Base-by-base conservation (phyloP, 2,113 vertebrate species). In the Microcebus jonahi region DNA sequence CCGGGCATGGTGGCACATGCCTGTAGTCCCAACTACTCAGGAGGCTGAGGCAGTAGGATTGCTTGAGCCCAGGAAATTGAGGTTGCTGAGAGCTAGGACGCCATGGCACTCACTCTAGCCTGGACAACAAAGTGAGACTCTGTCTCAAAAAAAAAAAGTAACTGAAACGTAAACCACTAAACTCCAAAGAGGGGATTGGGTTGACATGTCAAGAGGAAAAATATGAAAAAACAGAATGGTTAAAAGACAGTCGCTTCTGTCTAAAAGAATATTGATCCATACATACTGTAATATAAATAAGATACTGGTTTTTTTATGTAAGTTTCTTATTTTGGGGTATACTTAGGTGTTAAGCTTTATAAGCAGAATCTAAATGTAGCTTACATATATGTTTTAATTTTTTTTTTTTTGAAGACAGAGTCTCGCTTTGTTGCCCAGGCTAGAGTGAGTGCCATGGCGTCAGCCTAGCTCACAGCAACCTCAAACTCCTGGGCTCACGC, bases 281-380 rank as follows among this genome's bases (percentile, higher is more conserved):
- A 73, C 20, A 27, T 61, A 21, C 36, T 55, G 25, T 75, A 95
- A 75, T 94, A 53, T 42, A 75, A 84, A 67, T 75, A 36, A 81
- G 45, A 80, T 67, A 61, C 1, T 63, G 12, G 3, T 36, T 61
- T 86, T 53, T 25, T 20, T 11, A 76, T 34, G 2, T 73, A 27
- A 34, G 61, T 82, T 79, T 77, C 50, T 87, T 87, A 75, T 90
- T 87, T 80, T 87, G 48, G 81, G 45, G 55, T 94, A 42, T 31
- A 91, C 68, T 90, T 81, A 75, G 14, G 18, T 86, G 29, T 53
- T 84, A 80, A 89, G 45, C 36, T 81, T 65, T 93, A 39, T 87
- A 73, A 67, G 34, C 29, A 68, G 91, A 91, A 75, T 75, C 45
- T 96, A 75, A 85, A 80, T 71, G 17, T 71, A 71, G 53, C 82